Base-by-base conservation (phyloP, 2,797 vertebrate genomes). In the Pelodytes ibericus region DNA sequence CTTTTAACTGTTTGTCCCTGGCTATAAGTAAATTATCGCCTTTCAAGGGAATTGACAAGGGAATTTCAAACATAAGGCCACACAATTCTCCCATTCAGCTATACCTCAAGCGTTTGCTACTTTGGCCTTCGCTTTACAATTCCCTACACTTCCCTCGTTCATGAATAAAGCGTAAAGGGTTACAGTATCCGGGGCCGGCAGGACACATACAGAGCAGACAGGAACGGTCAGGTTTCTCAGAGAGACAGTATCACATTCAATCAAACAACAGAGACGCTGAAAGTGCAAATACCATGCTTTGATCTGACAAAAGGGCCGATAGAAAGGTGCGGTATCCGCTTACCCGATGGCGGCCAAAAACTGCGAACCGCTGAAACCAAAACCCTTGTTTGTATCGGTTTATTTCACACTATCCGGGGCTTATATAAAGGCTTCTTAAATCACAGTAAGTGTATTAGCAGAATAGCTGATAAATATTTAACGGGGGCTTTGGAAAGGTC, bases 401-500 rank as follows among this genome's bases (percentile, higher is more conserved):
- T 29, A 30, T 47, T 27, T 69, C 57, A 56, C 74, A 41, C 65
- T 20, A 22, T 0, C 24, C 11, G 15, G 20, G n/a, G 60, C 27
- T n/a, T 20, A 7, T 47, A 8, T 13, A 39, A 39, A 20, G 7
- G 13, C n/a, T 18, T 66, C 4, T 4, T 20, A 53, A 53, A 53
- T 2, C 5, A 7, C 1, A 64, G 62, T 13, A 18, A 16, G 39
- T 49, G n/a, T 18, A n/a, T 49, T 15, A 27, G 11, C 47, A 51
- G 11, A 27, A 11, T 16, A 10, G 9, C 47, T 20, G 49, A 73
- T 57, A 56, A 30, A 9, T 27, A 11, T 16, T 25, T 15, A 18
- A 27, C 30, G n/a, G 47, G 63, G 65, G 29, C 20, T 41, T 16
- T 29, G 25, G 24, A 72, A 63, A 72, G 44, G 58, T 5, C 59